Conservation (phyloP, 35 echinoderm and acorn worm genomes). For the Nesometra sesokonis region DNA sequence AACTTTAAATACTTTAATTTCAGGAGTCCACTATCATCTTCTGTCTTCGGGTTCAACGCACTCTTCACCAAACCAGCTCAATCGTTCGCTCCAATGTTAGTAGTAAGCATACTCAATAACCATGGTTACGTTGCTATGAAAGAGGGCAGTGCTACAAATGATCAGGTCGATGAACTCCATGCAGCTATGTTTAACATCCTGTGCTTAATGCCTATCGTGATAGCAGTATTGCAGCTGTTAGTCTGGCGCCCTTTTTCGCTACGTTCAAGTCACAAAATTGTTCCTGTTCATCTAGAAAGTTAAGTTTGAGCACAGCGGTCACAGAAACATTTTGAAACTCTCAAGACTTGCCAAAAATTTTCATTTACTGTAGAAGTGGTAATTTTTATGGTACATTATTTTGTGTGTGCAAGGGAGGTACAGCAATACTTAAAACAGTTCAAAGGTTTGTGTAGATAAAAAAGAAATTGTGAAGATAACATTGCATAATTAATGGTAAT, state of each 20-base stretch:
- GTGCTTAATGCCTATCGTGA: slow-evolving; percentile 51
- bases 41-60: slow-evolving; percentile 95
- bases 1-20: not conserved
- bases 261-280: slow-evolving; percentile 37
- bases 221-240: slow-evolving; percentile 45
- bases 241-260: slow-evolving; percentile 62
- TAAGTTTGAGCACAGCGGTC: too few relatives aligned
- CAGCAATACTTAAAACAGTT: too few relatives aligned
- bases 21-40: slow-evolving; percentile 84
- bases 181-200: slow-evolving; percentile 53
- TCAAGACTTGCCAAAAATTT: too few relatives aligned
- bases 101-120: slow-evolving; percentile 50
- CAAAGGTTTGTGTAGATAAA: too few relatives aligned
- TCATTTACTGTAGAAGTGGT: too few relatives aligned
- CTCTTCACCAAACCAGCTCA: slow-evolving; percentile 89
- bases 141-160: not conserved
- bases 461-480: too few relatives aligned
- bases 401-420: too few relatives aligned
- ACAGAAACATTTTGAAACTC: too few relatives aligned
- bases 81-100: slow-evolving; percentile 74
- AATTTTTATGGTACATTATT: too few relatives aligned
- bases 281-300: slow-evolving; percentile 32
- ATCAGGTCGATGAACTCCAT: slow-evolving; percentile 10
- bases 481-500: too few relatives aligned
- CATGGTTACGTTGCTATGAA: slow-evolving; percentile 49